Evolutionary conservation across 2,888 invertebrate species (phyloP), one percentile per base, ranked within the genome.

Genomic region (Brachyopa scutellaris): DNA sequence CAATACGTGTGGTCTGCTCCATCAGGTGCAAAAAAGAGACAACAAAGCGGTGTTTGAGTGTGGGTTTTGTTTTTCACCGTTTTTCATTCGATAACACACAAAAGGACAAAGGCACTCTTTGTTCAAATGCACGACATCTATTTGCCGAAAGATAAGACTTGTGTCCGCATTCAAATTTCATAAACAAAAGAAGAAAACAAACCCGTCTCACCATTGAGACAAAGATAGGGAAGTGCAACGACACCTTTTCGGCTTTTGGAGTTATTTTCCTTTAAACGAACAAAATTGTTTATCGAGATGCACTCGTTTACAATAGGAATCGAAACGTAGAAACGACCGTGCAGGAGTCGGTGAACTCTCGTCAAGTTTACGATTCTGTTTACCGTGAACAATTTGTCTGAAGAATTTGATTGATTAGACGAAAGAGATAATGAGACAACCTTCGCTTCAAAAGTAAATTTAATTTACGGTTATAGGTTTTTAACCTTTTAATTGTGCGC

Each of bases 61-160:
- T 33, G n/a, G 11, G 11, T 40, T 17, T 26, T 38, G 9, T 36
- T 59, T 33, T 36, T 47, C 49, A 70, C 38, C 13, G 19, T 17
- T 33, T 33, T 33, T 33, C 33, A 53, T 57, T 26, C 53, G 45
- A 23, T 45, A 53, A 33, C 70, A 8, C 42, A 72, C 70, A 70
- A 70, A 59, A 49, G 70, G 70, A 73, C 62, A 73, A 73, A 73
- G 62, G 33, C 42, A 45, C 21, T 45, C 62, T 36, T 73, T 73
- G 62, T 73, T 21, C 33, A 19, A 61, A 26, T 45, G 21, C 9
- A 53, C 19, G 62, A 62, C 53, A 73, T 62, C 72, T 73, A 62
- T 73, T 73, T 62, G 72, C 53, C 53, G 23, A 7, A 19, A 55
- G 61, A 62, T 53, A 62, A 42, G 59, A 55, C 38, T 53, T 45